Evolutionary conservation across 2,797 vertebrate species (phyloP).

Genomic region (Neoniphon sammara): DNA sequence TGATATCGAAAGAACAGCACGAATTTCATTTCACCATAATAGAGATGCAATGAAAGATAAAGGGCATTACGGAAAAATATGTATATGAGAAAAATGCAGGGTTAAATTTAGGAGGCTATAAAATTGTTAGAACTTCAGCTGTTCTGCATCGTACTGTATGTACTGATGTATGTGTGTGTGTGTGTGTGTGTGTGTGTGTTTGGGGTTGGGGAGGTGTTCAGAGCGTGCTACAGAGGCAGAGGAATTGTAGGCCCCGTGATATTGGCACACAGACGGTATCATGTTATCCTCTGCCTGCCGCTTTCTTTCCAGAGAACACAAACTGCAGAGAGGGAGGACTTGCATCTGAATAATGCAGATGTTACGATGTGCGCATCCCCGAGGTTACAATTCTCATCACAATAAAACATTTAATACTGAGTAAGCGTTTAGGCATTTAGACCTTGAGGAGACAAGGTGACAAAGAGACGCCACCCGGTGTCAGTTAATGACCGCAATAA

Average conservation of each 20-base stretch:
- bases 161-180: constrained; percentile 4
- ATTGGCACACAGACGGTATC: constrained; percentile 52
- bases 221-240: constrained; percentile 17
- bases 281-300: constrained; percentile 33
- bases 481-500: constrained; percentile 49
- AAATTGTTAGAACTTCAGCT: constrained; percentile 35
- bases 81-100: neutral
- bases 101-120: neutral
- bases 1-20: constrained; percentile 19
- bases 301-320: constrained; percentile 25
- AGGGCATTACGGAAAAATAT: neutral
- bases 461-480: constrained; percentile 32
- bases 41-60: constrained; percentile 1
- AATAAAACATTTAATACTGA: constrained; percentile 69
- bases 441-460: constrained; percentile 49
- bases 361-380: constrained; percentile 33
- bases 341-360: constrained; percentile 61
- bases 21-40: neutral
- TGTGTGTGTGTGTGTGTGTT: constrained; percentile 7
- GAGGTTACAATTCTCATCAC: constrained; percentile 57
- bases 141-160: neutral
- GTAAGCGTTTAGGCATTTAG: constrained; percentile 48
- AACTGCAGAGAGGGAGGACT: constrained; percentile 44
- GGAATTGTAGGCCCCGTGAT: neutral
- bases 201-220: constrained; percentile 7